These are phyloP conservation scores for Festucalex cinctus DNA, from an alignment of 2,113 vertebrate species.

Conservation along the genomic window DNA sequence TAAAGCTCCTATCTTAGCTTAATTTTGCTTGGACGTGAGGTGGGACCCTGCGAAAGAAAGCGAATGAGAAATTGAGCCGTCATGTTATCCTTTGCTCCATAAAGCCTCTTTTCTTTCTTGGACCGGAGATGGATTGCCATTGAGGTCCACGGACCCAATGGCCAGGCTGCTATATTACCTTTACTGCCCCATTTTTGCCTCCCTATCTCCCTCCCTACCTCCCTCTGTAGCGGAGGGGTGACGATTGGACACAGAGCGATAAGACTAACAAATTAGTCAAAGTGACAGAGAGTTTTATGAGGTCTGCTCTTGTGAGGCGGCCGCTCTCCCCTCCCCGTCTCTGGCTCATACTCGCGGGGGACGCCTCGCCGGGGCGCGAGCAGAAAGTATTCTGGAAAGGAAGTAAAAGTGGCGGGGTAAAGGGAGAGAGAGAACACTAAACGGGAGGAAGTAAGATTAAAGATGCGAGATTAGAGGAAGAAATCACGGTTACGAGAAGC, in stretches of 20 bases:
- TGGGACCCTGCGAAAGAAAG: constrained; percentile 49
- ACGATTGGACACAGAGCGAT: constrained; percentile 70
- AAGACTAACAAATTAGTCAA: constrained; percentile 81
- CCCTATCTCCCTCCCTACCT: constrained; percentile 35
- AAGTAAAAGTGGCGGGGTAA: constrained; percentile 3
- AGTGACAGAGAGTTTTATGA: constrained; percentile 77
- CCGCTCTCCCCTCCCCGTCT: constrained; percentile 17
- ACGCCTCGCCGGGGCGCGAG: constrained; percentile 18
- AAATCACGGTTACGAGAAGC: constrained; percentile 13
- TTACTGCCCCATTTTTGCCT: constrained; percentile 60
- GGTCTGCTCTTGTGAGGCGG: constrained; percentile 65
- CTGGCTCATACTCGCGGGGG: constrained; percentile 23
- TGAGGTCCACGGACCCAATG: constrained; percentile 67
- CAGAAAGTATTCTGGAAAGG: constrained; percentile 18
- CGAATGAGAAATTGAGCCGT: constrained; percentile 70
- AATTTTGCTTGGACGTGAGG: constrained; percentile 42
- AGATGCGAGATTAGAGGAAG: background rate
- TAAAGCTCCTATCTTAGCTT: constrained; percentile 27
- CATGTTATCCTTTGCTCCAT: constrained; percentile 67
- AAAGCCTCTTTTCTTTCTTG: constrained; percentile 67
- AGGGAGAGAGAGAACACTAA: background rate
- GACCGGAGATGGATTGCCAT: constrained; percentile 63
- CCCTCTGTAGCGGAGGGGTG: constrained; percentile 34
- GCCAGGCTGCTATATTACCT: constrained; percentile 70
- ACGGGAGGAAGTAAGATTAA: background rate